phyloP scores from a whole-genome alignment of 2,888 invertebrate species.

The Rosalia funebris region DNA sequence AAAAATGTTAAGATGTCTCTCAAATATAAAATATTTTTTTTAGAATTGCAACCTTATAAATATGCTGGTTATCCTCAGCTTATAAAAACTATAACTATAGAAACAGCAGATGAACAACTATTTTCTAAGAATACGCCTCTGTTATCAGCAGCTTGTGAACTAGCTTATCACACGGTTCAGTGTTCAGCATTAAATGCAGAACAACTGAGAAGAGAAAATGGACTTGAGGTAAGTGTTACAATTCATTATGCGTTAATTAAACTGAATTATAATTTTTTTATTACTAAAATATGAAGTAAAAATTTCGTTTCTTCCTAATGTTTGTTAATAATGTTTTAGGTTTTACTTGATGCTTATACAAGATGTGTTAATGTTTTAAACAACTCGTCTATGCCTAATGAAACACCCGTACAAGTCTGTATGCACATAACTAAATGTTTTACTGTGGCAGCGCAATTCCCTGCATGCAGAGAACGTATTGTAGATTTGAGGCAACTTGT shows the following conservation, averaged over 20 bases:
- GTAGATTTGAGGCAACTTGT: conserved; percentile 89
- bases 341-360: conserved; percentile 89
- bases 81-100: conserved; percentile 93
- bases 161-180: conserved; percentile 95
- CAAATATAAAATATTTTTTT: too few relatives aligned
- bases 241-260: too few relatives aligned
- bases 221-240: conserved; percentile 82
- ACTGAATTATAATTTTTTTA: too few relatives aligned
- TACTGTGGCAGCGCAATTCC: conserved; percentile 95
- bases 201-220: conserved; percentile 93
- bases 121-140: conserved; percentile 88
- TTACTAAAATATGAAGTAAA: too few relatives aligned
- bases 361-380: conserved; percentile 93
- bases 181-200: conserved; percentile 98
- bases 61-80: conserved; percentile 99
- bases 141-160: conserved; percentile 90
- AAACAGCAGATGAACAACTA: conserved; percentile 91
- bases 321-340: too few relatives aligned
- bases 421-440: conserved; percentile 91
- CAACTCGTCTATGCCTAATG: conserved; percentile 78
- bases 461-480: conserved; percentile 87
- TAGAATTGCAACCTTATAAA: conserved; percentile 93
- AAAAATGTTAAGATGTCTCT: too few relatives aligned
- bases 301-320: too few relatives aligned
- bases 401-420: conserved; percentile 90